A percentile compares a stretch with the other conserved stretches of the same genome.
phyloP scores from a whole-genome alignment of 2,888 invertebrate species.

The Stenolophus ochropezus region DNA sequence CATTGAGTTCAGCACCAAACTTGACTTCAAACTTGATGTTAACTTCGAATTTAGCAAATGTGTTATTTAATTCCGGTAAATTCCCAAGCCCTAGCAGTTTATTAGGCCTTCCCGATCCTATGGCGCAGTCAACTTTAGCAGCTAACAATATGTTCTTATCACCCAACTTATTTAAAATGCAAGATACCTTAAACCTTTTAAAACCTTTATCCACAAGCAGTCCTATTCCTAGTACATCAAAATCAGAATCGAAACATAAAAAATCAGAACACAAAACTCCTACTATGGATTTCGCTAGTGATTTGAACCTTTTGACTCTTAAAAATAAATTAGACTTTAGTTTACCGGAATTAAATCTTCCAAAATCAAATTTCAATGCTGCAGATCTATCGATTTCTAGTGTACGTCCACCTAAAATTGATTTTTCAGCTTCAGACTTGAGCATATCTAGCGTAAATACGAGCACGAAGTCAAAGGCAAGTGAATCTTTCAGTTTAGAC shows the following conservation, averaged over 20 bases:
- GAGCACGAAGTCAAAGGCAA: conserved; percentile 70
- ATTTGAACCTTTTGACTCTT: conserved; percentile 74
- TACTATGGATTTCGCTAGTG: conserved; percentile 76
- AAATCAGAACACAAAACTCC: conserved; percentile 69
- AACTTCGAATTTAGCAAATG: conserved; percentile 80
- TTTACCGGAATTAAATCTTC: conserved; percentile 71
- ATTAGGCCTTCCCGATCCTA: conserved; percentile 83
- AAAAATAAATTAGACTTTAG: conserved; percentile 74
- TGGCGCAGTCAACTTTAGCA: conserved; percentile 84
- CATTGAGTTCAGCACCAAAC: conserved; percentile 61
- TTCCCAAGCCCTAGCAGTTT: conserved; percentile 78
- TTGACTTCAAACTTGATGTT: conserved; percentile 78
- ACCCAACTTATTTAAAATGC: conserved; percentile 84
- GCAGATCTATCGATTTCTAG: conserved; percentile 74
- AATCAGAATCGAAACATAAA: conserved; percentile 64
- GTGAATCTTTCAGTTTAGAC: conserved; percentile 66
- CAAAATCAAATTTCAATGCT: conserved; percentile 68
- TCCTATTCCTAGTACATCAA: conserved; percentile 71
- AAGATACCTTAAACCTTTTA: conserved; percentile 75
- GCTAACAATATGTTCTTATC: conserved; percentile 88
- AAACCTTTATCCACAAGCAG: conserved; percentile 78
- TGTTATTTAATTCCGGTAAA: conserved; percentile 81
- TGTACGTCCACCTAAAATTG: conserved; percentile 74
- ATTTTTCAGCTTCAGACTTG: conserved; percentile 72
- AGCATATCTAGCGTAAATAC: conserved; percentile 72